A percentile compares a stretch with the other conserved stretches of the same genome.
phyloP scores from a whole-genome alignment of 2,888 invertebrate genomes.

The Isoperla grammatica region DNA sequence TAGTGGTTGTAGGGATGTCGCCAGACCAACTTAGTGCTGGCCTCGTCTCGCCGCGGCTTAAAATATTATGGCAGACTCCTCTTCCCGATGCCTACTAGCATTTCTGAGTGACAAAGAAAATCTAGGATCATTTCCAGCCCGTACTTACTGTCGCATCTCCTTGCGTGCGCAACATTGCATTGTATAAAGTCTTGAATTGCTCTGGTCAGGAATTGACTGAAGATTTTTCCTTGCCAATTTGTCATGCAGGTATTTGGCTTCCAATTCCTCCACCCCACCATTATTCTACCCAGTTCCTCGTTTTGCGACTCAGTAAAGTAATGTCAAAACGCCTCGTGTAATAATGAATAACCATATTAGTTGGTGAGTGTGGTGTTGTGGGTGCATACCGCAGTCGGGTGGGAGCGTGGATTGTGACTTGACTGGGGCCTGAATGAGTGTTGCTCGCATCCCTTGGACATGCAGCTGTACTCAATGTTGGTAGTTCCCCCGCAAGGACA shows the following conservation, averaged over 20 bases:
- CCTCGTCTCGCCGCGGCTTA: too few relatives aligned
- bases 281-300: neutral
- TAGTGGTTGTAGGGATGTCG: too few relatives aligned
- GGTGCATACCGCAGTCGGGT: neutral
- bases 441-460: slow-evolving; percentile 17
- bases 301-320: slow-evolving; percentile 36
- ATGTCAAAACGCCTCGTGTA: slow-evolving; percentile 34
- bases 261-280: neutral
- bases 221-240: neutral
- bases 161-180: neutral
- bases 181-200: neutral
- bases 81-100: too few relatives aligned
- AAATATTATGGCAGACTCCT: too few relatives aligned
- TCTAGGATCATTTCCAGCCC: too few relatives aligned
- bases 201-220: neutral
- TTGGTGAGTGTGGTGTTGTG: slow-evolving; percentile 2
- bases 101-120: too few relatives aligned
- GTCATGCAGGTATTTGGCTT: neutral
- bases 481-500: slow-evolving; percentile 13
- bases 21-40: too few relatives aligned
- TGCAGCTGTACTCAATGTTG: slow-evolving; percentile 21
- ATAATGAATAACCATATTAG: slow-evolving; percentile 8
- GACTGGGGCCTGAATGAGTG: slow-evolving; percentile 25
- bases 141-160: too few relatives aligned
- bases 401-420: slow-evolving; percentile 5